phyloP scores from a whole-genome alignment of 2,113 vertebrate species.

The Cephalophus harveyi region DNA sequence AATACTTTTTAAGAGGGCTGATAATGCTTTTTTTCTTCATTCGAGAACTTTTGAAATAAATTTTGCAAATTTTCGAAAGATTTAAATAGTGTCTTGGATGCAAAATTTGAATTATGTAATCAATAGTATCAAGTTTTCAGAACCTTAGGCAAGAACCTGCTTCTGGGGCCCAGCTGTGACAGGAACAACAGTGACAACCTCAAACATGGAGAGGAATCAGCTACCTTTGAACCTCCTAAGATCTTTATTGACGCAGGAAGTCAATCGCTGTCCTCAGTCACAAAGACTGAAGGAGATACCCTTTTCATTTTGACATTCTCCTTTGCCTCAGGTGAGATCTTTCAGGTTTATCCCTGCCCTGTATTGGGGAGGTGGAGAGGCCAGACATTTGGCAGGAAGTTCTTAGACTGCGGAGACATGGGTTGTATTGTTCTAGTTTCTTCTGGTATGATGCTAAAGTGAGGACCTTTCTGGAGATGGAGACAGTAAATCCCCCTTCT shows the following conservation, averaged over 20 bases:
- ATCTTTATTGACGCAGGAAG: not conserved
- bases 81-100: not conserved
- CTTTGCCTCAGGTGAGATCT: not conserved
- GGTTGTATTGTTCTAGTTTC: not conserved
- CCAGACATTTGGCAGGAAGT: not conserved
- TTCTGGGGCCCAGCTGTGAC: not conserved
- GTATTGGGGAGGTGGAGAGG: not conserved
- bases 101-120: not conserved
- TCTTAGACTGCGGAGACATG: not conserved
- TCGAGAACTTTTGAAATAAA: not conserved
- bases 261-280: not conserved
- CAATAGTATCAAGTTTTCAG: constrained; percentile 1
- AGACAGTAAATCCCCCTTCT: not conserved
- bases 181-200: not conserved
- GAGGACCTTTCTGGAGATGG: not conserved
- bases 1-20: not conserved
- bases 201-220: not conserved
- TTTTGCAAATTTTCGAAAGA: not conserved
- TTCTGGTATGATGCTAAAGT: not conserved
- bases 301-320: not conserved
- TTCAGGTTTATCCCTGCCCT: not conserved
- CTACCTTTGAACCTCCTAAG: not conserved
- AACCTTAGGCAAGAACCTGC: not conserved
- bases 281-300: not conserved
- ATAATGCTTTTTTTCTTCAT: not conserved